Percentiles rank a stretch among this genome's conserved stretches.
Conservation (phyloP, 2,797 vertebrate genomes). For the Sebastes oblongus region DNA sequence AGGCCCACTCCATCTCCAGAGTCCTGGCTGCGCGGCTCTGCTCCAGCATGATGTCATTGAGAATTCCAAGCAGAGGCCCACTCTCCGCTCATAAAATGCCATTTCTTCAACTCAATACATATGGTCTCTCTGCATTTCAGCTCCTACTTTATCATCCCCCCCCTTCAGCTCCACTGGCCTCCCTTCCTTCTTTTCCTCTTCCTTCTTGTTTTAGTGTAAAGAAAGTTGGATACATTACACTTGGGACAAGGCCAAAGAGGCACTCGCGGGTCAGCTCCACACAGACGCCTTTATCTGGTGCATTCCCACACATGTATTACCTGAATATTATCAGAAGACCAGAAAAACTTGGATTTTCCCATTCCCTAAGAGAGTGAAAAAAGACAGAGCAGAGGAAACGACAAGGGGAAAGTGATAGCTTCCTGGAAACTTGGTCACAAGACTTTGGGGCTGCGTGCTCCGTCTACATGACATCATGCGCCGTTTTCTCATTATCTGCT, state of each 20-base stretch:
- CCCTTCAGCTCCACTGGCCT: constrained; percentile 6
- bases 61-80: constrained; percentile 81
- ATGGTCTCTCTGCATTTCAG: constrained; percentile 65
- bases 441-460: constrained; percentile 25
- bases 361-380: constrained; percentile 21
- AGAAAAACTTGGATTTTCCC: constrained; percentile 9
- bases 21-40: constrained; percentile 37
- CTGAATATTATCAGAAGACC: constrained; percentile 18
- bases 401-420: constrained; percentile 38
- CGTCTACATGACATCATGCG: constrained; percentile 73
- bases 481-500: constrained; percentile 68
- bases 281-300: constrained; percentile 44
- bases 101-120: constrained; percentile 77
- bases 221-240: constrained; percentile 23
- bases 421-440: constrained; percentile 70
- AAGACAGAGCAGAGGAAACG: constrained; percentile 34
- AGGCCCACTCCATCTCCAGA: constrained; percentile 53
- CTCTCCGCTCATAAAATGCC: constrained; percentile 74
- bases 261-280: constrained; percentile 43
- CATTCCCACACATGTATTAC: constrained; percentile 35
- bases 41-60: constrained; percentile 80
- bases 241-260: constrained; percentile 42
- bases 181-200: constrained; percentile 31
- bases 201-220: constrained; percentile 19
- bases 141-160: constrained; percentile 42